Evolutionary conservation across 2,113 vertebrate genomes (phyloP), one percentile per base, ranked within the genome.

Genomic region (Phalacrocorax pelagicus): DNA sequence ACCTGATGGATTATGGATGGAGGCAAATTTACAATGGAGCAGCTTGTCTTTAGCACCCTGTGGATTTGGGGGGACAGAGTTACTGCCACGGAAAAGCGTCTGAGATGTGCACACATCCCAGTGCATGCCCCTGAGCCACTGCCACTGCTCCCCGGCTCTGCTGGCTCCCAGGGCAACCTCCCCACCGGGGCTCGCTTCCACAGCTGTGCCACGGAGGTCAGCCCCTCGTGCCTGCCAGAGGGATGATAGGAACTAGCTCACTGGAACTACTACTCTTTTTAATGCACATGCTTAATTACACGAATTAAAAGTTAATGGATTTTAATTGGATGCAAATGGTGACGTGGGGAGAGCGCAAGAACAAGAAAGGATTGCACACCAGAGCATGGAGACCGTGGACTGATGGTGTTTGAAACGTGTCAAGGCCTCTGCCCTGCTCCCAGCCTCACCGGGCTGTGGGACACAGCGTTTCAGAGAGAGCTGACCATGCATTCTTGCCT

Each of bases 191-290:
- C 52, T 74, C 3, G 3, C 14, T 62, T 36, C 44, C 67, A 11
- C 2, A 0, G 34, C 7, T 4, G 0, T 3, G 10, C 11, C 40
- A 1, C 0, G 0, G 52, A 10, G 71, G 8, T 18, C 83, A 75
- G 32, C 2, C 21, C n/a, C 42, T 3, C 8, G 12, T n/a, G 24
- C 42, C n/a, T 5, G 10, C 29, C 5, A 0, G 1, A 7, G 40
- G 32, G 30, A 23, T 0, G 26, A 32, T 6, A 4, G 51, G n/a
- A 46, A n/a, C 40, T 29, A 10, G 18, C 57, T 30, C 2, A 0
- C 58, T 61, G 59, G 54, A 73, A 22, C 46, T 32, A 8, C 78
- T 5, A 1, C 61, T 67, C 38, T 55, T 73, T n/a, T 49, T 12
- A 62, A 51, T 15, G 69, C 16, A 1, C 21, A 0, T n/a, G 42